phyloP scores from a whole-genome alignment of 2,888 invertebrate species.

The Pheosia gnoma region DNA sequence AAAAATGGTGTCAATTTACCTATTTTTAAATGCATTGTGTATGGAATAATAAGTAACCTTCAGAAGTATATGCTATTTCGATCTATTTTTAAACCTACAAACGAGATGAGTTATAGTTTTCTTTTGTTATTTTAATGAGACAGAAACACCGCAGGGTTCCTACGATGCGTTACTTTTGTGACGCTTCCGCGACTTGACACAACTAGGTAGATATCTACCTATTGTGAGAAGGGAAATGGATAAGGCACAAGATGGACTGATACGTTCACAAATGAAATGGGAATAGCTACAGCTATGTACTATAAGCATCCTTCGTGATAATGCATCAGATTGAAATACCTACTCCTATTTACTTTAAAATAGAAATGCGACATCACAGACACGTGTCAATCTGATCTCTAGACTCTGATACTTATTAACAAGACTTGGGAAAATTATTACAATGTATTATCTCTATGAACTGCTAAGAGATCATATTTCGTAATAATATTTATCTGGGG shows the following conservation, averaged over 20 bases:
- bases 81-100: conserved; percentile 1
- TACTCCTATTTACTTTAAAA: not conserved
- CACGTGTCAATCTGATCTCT: conserved; percentile 28
- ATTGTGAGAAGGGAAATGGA: conserved; percentile 11
- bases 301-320: not conserved
- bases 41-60: not conserved
- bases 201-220: not conserved
- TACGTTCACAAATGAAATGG: conserved; percentile 7
- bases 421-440: conserved; percentile 9
- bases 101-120: not conserved
- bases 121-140: conserved; percentile 7
- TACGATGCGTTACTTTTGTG: not conserved
- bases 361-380: conserved; percentile 11
- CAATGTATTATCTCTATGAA: not conserved
- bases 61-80: not conserved
- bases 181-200: not conserved
- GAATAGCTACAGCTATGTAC: not conserved
- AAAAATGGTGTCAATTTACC: not conserved
- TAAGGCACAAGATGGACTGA: conserved; percentile 7
- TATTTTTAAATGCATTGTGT: conserved; percentile 2
- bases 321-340: not conserved
- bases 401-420: conserved; percentile 11
- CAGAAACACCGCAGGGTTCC: conserved; percentile 1
- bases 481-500: not conserved
- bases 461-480: not conserved